Evolutionary conservation across 2,888 invertebrate genomes (phyloP), one percentile per base, ranked within the genome.

Genomic region (Epistrophella euchroma): DNA sequence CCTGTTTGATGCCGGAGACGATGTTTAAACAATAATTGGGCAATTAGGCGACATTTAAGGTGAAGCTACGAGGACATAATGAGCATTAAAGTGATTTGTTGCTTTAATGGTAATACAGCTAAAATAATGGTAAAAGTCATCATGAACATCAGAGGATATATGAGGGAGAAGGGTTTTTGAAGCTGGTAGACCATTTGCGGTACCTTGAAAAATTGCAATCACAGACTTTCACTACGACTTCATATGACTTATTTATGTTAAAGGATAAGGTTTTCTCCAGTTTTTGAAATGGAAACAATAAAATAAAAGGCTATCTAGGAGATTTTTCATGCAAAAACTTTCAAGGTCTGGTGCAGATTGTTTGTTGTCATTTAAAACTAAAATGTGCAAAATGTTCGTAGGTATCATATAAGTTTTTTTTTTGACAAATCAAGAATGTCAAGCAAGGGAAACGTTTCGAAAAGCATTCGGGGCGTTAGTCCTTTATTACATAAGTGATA

Each of bases 41-140:
- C 85, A 85, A 85, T 85, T 85, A 85, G 85, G 76, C 25, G 85
- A 80, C 85, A 77, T 80, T 85, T 77, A 70, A 76, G 80, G 80
- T 80, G 80, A 85, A 77, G 68, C 76, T 66, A 64, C 64, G 72
- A 73, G 68, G 85, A 84, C 76, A 56, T 80, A 76, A 80, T 73
- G 80, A 85, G 62, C 85, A 70, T 76, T 62, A 76, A 85, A 76
- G 85, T 85, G 85, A 85, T 80, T 80, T 85, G 85, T 80, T 80
- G 72, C 71, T 58, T 81, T 55, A 60, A 52, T 28, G 60, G 25
- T 68, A 13, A 13, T 19, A 19, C 0, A 3, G 19, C n/a, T 37
- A 43, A 7, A 40, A 40, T 79, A 40, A 40, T 55, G 64, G n/a
- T 43, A 22, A 32, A 40, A 62, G 45, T 45, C 13, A 45, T 19